Percentiles rank a stretch among this genome's conserved stretches.
Conservation (phyloP, 2,888 invertebrate species). For the Scrobipalpa costella region DNA sequence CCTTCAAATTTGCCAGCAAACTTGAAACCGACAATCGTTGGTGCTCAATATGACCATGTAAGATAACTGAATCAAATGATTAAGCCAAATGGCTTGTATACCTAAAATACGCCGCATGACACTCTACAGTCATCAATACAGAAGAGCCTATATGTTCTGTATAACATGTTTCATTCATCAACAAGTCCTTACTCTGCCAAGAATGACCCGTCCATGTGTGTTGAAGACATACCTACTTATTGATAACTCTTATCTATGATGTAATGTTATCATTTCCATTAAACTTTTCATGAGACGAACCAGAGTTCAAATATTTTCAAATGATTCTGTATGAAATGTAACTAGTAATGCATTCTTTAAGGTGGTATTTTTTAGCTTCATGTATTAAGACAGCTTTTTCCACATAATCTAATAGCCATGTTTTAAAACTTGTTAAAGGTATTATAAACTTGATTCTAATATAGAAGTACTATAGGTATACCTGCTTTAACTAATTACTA, state of each 20-base stretch:
- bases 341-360: not conserved
- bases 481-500: no score
- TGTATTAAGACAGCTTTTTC: no score
- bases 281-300: not conserved
- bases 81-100: constrained; percentile 9
- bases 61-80: constrained; percentile 29
- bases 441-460: no score
- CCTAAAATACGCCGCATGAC: not conserved
- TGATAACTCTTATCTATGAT: constrained; percentile 7
- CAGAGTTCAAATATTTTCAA: not conserved
- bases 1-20: constrained; percentile 63
- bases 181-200: not conserved
- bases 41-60: constrained; percentile 66
- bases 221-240: not conserved
- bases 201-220: not conserved
- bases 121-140: not conserved
- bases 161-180: not conserved
- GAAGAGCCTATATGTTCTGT: not conserved
- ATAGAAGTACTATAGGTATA: no score
- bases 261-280: not conserved
- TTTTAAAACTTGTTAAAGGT: no score
- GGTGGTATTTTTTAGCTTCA: no score
- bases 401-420: no score
- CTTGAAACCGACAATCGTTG: constrained; percentile 57
- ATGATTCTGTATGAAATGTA: not conserved